phyloP scores from a whole-genome alignment of 2,113 vertebrate genomes.

The Corvus moneduloides region DNA sequence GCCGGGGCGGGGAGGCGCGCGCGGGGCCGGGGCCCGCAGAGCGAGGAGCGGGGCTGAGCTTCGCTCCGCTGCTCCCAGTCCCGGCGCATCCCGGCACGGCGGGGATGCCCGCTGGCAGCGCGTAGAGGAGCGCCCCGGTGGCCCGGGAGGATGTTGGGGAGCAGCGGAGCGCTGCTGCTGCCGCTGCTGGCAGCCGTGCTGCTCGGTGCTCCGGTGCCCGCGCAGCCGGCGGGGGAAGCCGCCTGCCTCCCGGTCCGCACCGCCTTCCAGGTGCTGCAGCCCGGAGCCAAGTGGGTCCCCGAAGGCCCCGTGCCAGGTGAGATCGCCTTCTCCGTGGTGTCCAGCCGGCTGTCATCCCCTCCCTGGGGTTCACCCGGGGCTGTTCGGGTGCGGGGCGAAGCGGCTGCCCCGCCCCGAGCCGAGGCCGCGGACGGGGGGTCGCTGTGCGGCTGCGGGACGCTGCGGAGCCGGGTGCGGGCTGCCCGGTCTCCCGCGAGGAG shows the following conservation, averaged over 20 bases:
- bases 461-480: not conserved
- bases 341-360: no score
- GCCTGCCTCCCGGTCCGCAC: not conserved
- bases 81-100: not conserved
- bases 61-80: not conserved
- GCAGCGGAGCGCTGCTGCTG: not conserved
- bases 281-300: slow-evolving; percentile 54
- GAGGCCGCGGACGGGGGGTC: not conserved
- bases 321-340: not conserved
- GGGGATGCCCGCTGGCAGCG: not conserved
- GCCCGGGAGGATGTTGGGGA: not conserved
- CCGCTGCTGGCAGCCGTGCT: not conserved
- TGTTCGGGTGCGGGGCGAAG: no score
- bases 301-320: slow-evolving; percentile 66
- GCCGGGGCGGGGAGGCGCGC: no score
- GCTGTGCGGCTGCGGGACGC: not conserved
- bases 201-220: not conserved
- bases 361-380: not conserved
- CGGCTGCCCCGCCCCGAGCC: not conserved
- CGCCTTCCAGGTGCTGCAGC: slow-evolving; percentile 39
- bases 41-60: not conserved
- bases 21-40: not conserved
- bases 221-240: not conserved
- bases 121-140: not conserved
- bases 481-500: not conserved